Percentiles rank a stretch among this genome's conserved stretches.
phyloP scores from a whole-genome alignment of 1,140 invertebrate species.

The Maniola jurtina region DNA sequence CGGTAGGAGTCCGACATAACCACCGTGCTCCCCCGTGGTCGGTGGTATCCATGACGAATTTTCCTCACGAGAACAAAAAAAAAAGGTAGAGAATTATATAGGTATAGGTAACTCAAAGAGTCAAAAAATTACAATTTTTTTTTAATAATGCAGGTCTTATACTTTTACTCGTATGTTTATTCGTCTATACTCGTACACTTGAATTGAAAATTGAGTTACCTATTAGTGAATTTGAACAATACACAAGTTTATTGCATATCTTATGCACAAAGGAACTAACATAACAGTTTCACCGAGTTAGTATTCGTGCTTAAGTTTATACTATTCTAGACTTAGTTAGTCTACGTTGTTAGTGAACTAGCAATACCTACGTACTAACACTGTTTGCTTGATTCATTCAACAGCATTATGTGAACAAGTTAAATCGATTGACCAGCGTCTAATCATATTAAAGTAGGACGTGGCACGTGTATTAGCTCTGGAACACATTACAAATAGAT shows the following conservation, averaged over 20 bases:
- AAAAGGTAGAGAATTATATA: no score
- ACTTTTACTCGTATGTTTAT: no score
- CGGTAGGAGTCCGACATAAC: no score
- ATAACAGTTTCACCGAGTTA: background rate
- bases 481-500: background rate
- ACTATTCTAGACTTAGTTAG: background rate
- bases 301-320: background rate
- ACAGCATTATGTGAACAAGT: background rate
- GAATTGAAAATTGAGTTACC: background rate
- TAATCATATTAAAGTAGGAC: background rate
- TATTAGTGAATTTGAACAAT: background rate
- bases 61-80: no score
- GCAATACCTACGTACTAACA: background rate
- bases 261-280: slow-evolving; percentile 1
- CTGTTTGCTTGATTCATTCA: background rate
- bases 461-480: background rate
- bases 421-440: background rate
- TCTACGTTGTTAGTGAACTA: background rate
- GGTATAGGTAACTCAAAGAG: no score
- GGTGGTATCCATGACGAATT: no score
- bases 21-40: no score
- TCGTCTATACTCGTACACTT: background rate
- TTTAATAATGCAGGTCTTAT: no score
- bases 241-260: background rate
- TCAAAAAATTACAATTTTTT: no score